phyloP scores from a whole-genome alignment of 2,797 vertebrate species.

The Orestias chungarensis region DNA sequence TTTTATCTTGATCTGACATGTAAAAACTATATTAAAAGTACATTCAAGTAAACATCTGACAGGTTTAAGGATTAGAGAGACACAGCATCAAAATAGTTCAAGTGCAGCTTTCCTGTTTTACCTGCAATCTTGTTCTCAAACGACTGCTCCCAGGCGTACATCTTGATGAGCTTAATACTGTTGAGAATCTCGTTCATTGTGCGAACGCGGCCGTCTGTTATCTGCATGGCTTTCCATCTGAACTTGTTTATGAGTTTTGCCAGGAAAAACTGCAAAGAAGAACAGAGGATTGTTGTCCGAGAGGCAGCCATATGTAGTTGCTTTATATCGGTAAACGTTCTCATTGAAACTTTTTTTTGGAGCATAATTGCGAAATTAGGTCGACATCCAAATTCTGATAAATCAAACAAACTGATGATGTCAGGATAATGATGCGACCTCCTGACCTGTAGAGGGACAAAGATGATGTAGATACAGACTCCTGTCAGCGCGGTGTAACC shows the following conservation, averaged over 20 bases:
- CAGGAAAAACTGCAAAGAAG: constrained; percentile 71
- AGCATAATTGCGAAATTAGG: neutral
- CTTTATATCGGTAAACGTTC: neutral
- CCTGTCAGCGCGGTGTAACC: constrained; percentile 83
- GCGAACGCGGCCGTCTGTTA: constrained; percentile 80
- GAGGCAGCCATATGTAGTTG: neutral
- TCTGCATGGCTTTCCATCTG: constrained; percentile 63
- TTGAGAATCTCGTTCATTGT: constrained; percentile 86
- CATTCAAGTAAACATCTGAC: neutral
- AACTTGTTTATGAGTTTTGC: constrained; percentile 74
- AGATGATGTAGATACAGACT: constrained; percentile 71
- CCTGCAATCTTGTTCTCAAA: constrained; percentile 80
- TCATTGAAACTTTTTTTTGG: no score
- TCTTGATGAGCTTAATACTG: constrained; percentile 87
- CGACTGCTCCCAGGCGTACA: constrained; percentile 85
- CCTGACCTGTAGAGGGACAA: constrained; percentile 68
- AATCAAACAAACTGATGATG: neutral
- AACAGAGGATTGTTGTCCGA: neutral
- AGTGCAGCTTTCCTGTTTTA: constrained; percentile 19
- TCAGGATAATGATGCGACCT: neutral
- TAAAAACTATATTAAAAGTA: neutral
- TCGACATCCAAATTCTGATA: neutral
- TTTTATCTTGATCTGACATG: neutral
- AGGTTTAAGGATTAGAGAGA: neutral
- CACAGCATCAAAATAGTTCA: neutral